These are phyloP conservation scores for Lucilia cuprina DNA, from an alignment of 1,140 invertebrate species.

Conservation along the genomic window DNA sequence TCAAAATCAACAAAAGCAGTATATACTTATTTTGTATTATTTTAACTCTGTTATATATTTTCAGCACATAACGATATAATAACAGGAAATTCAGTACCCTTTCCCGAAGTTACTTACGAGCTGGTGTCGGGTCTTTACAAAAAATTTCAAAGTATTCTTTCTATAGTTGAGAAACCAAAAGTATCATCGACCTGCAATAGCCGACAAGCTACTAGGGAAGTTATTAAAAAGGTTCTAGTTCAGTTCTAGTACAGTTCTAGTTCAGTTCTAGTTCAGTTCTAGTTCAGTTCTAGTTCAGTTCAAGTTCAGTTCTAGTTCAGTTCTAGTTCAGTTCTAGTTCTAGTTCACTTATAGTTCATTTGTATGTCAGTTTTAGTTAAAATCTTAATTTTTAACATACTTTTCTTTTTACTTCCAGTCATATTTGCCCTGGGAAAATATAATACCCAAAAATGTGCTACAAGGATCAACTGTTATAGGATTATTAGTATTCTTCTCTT, in stretches of 20 bases:
- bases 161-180: slow-evolving; percentile 57
- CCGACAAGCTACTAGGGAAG: slow-evolving; percentile 77
- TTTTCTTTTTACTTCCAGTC: slow-evolving; percentile 46
- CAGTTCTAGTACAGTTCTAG: too few relatives aligned
- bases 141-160: slow-evolving; percentile 60
- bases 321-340: too few relatives aligned
- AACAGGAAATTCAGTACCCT: slow-evolving; percentile 65
- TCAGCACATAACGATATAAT: slow-evolving; percentile 46
- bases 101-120: slow-evolving; percentile 58
- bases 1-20: too few relatives aligned
- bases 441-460: slow-evolving; percentile 81
- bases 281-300: too few relatives aligned
- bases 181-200: slow-evolving; percentile 40
- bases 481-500: slow-evolving; percentile 97
- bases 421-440: slow-evolving; percentile 94
- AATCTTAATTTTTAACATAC: neutral
- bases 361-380: too few relatives aligned
- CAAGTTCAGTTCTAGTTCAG: too few relatives aligned
- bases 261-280: too few relatives aligned
- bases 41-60: neutral
- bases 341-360: too few relatives aligned
- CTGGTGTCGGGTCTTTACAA: slow-evolving; percentile 57
- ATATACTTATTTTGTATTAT: too few relatives aligned
- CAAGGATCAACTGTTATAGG: slow-evolving; percentile 92
- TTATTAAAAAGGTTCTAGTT: slow-evolving; percentile 76